Percentiles rank a stretch among this genome's conserved stretches.
These are phyloP conservation scores for Lytechinus pictus DNA, from an alignment of 35 echinoderm and acorn worm species.

Conservation along the genomic window DNA sequence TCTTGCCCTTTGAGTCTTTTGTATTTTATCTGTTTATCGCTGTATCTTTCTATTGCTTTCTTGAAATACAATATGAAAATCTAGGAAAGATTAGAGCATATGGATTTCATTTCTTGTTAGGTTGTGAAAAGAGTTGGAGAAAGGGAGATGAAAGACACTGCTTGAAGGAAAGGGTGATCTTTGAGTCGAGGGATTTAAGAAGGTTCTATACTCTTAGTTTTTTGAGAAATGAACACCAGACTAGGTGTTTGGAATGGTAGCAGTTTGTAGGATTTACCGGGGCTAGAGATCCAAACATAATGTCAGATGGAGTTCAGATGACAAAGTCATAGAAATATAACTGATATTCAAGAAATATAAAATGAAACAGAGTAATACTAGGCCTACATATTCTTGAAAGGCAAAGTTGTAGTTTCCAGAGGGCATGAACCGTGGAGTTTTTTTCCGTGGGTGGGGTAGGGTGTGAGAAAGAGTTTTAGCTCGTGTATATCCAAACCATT, in stretches of 20 bases:
- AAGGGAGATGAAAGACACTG: conserved; percentile 8
- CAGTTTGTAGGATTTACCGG: conserved; percentile 21
- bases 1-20: not conserved
- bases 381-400: not conserved
- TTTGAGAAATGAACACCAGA: conserved; percentile 38
- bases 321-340: conserved; percentile 13
- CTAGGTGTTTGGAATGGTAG: conserved; percentile 49
- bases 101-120: conserved; percentile 51
- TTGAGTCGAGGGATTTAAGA: conserved; percentile 24
- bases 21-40: not conserved
- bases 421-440: not conserved
- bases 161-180: not conserved
- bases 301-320: conserved; percentile 9
- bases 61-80: conserved; percentile 36
- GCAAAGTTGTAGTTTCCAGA: conserved; percentile 18
- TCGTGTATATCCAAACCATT: not conserved
- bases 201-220: not conserved
- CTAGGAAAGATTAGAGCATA: conserved; percentile 34
- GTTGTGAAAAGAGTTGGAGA: not conserved
- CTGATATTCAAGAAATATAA: not conserved
- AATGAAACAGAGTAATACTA: not conserved
- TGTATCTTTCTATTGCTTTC: not conserved
- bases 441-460: not conserved
- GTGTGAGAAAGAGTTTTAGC: not conserved
- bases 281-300: not conserved